A percentile compares a stretch with the other conserved stretches of the same genome.
These are phyloP conservation scores for Sternarchorhynchus goeldii DNA, from an alignment of 2,797 vertebrate genomes.

Conservation along the genomic window DNA sequence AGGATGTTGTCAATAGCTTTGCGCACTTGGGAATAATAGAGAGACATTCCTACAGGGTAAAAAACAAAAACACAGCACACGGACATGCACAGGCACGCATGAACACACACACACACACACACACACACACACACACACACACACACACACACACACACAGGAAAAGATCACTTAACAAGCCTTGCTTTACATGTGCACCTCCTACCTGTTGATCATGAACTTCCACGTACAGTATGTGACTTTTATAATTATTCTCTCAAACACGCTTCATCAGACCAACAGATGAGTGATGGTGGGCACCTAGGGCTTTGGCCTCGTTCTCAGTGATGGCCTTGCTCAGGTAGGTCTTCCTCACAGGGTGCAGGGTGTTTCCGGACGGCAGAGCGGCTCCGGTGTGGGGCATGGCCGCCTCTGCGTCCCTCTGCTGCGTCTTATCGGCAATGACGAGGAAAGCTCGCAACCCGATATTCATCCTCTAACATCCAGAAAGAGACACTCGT, in stretches of 20 bases:
- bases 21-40: conserved; percentile 97
- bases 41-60: conserved; percentile 85
- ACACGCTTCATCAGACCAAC: neutral
- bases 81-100: neutral
- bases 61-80: conserved; percentile 49
- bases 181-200: neutral
- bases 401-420: conserved; percentile 98
- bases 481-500: neutral
- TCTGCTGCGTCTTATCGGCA: conserved; percentile 96
- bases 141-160: neutral
- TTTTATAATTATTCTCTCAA: too few relatives aligned
- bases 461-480: conserved; percentile 98
- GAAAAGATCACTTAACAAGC: neutral
- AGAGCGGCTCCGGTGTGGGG: conserved; percentile 95
- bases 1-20: conserved; percentile 96
- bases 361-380: conserved; percentile 95
- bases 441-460: conserved; percentile 96
- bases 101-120: conserved; percentile 36
- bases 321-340: conserved; percentile 97
- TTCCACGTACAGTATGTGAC: too few relatives aligned
- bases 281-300: conserved; percentile 61
- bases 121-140: neutral
- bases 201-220: neutral
- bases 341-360: conserved; percentile 94
- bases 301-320: conserved; percentile 97